phyloP scores from a whole-genome alignment of 1,140 invertebrate species.

The Conus betulinus region DNA sequence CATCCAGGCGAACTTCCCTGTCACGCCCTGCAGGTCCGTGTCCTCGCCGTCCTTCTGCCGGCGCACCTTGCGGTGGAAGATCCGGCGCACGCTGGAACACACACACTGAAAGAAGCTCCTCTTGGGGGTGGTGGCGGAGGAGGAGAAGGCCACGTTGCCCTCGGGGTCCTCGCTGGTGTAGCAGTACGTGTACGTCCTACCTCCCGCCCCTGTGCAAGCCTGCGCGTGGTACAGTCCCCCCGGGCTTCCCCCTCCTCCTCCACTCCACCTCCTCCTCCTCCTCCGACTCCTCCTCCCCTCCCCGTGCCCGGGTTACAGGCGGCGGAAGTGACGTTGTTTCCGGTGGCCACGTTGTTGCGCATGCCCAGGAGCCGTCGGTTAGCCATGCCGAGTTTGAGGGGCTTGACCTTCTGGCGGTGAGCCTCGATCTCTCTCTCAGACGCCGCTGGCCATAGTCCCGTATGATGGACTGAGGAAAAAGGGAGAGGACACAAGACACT shows the following conservation, averaged over 20 bases:
- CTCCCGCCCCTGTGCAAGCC: slow-evolving; percentile 14
- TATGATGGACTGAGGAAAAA: slow-evolving; percentile 62
- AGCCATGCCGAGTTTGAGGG: slow-evolving; percentile 34
- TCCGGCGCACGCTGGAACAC: slow-evolving; percentile 29
- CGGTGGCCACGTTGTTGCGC: slow-evolving; percentile 1
- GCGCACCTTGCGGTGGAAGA: slow-evolving; percentile 41
- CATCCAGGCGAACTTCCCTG: slow-evolving; percentile 1
- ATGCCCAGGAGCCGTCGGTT: neutral
- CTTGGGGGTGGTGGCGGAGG: neutral
- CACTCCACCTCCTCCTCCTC: neutral
- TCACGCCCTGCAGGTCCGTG: neutral
- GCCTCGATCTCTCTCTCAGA: slow-evolving; percentile 67
- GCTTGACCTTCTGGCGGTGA: slow-evolving; percentile 61
- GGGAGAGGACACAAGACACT: neutral
- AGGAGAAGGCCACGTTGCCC: slow-evolving; percentile 22
- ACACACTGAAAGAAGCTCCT: slow-evolving; percentile 25
- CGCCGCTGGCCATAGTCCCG: slow-evolving; percentile 67
- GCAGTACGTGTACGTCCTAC: slow-evolving; percentile 32
- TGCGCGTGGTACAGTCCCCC: slow-evolving; percentile 10
- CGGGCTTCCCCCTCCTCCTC: neutral
- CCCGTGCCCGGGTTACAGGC: neutral
- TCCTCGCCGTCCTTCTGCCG: slow-evolving; percentile 32
- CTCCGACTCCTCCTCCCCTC: neutral
- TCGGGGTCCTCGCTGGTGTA: slow-evolving; percentile 30
- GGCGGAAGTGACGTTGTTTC: neutral